Evolutionary conservation across 2,113 vertebrate genomes (phyloP), one percentile per base, ranked within the genome.

Genomic region (Poicephalus gulielmi): DNA sequence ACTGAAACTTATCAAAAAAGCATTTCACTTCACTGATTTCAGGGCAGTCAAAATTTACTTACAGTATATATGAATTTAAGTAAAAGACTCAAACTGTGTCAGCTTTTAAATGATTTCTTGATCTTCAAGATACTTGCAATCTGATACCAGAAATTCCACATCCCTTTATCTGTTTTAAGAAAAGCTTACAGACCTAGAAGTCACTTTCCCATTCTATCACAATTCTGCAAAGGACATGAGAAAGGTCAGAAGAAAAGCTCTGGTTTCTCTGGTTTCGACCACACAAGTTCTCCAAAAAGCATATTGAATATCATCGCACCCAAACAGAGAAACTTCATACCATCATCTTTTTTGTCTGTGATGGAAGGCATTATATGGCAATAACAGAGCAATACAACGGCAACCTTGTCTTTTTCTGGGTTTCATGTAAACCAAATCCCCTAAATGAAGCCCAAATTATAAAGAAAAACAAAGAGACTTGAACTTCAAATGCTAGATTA

Each of bases 171-270:
- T 83, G 28, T n/a, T 39, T 83, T 74, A 73, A 69, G 82, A 87
- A 87, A 59, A 92, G 52, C 53, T 94, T 59, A 47, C n/a, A 64
- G 85, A 80, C 55, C 35, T 83, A 78, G n/a, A 83, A 83, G 46
- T 28, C 22, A 60, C 90, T 90, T 97, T 90, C 60, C 43, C 69
- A 70, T 55, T 83, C 63, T 41, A 78, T 83, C 63, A 83, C 35
- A 86, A 35, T 73, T 90, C 66, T 68, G 39, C 9, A 16, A 88
- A 78, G 85, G 62, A 84, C 85, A 77, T 88, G 85, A 88, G 92
- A 96, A 94, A 96, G 88, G 67, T 95, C 88, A 90, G 68, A 63
- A 88, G 35, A 43, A 86, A 93, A 93, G 79, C 90, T 96, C 82
- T 81, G 50, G 24, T 95, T 96, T 93, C 94, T 53, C 76, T 80